Evolutionary conservation across 2,888 invertebrate genomes (phyloP).

Genomic region (Polydrusus pterygomalis): DNA sequence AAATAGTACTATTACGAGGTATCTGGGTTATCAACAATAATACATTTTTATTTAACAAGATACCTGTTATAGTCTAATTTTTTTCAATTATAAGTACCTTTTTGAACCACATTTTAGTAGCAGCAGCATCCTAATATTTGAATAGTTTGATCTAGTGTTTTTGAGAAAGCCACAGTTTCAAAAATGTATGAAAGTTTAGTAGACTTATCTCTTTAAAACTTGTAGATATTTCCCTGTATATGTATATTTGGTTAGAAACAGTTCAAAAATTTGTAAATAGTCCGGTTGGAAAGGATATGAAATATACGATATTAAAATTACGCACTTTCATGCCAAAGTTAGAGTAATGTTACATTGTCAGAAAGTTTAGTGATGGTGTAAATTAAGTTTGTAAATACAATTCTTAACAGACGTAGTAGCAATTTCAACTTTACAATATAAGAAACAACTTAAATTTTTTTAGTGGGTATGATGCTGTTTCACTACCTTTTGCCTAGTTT

Average conservation of each 20-base stretch:
- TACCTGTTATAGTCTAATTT: too few species aligned
- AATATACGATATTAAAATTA: constrained; percentile 72
- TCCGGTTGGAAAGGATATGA: constrained; percentile 71
- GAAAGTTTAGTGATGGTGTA: constrained; percentile 14
- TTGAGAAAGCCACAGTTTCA: constrained; percentile 30
- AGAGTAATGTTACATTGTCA: constrained; percentile 60
- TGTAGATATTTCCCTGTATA: constrained; percentile 70
- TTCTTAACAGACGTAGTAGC: background rate
- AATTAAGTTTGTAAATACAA: constrained; percentile 27
- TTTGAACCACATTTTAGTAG: too few species aligned
- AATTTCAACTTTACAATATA: too few species aligned
- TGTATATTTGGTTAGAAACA: constrained; percentile 70
- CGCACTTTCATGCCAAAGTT: constrained; percentile 73
- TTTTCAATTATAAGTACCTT: too few species aligned
- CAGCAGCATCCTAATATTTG: background rate
- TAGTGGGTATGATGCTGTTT: too few species aligned
- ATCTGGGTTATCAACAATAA: too few species aligned
- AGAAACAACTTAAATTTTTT: too few species aligned
- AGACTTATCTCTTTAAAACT: constrained; percentile 60
- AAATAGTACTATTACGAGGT: too few species aligned
- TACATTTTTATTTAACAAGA: too few species aligned
- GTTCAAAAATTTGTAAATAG: constrained; percentile 68
- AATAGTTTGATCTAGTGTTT: constrained; percentile 44
- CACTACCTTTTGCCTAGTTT: too few species aligned
- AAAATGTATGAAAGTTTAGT: constrained; percentile 57